Conservation (phyloP, 2,888 invertebrate genomes). For the Brenthis daphne region DNA sequence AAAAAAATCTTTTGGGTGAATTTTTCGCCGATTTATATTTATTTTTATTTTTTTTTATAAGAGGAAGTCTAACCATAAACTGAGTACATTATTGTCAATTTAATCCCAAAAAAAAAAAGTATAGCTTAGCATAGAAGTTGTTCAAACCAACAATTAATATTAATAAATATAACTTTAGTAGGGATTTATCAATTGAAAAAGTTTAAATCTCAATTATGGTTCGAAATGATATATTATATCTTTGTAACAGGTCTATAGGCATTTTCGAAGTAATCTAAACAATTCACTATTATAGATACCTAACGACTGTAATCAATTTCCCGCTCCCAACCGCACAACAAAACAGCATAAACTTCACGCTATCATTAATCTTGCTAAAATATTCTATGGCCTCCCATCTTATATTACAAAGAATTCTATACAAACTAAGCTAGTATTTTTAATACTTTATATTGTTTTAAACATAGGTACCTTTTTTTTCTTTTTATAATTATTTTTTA, state of each 20-base stretch:
- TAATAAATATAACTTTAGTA: too few species aligned
- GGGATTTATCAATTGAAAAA: not conserved
- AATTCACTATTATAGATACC: slow-evolving; percentile 46
- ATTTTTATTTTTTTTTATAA: too few species aligned
- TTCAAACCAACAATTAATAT: too few species aligned
- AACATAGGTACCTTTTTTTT: too few species aligned
- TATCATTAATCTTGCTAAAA: slow-evolving; percentile 44
- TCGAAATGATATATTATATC: slow-evolving; percentile 14
- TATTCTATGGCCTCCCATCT: slow-evolving; percentile 25
- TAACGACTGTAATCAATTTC: slow-evolving; percentile 49
- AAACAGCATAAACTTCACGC: slow-evolving; percentile 38
- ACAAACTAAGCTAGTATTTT: not conserved
- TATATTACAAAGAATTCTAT: not conserved
- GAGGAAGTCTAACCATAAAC: too few species aligned
- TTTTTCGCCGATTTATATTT: too few species aligned
- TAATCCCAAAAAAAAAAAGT: too few species aligned
- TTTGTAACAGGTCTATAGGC: slow-evolving; percentile 5
- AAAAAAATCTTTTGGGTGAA: too few species aligned
- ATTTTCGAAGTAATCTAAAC: slow-evolving; percentile 33
- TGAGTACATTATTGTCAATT: too few species aligned
- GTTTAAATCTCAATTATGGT: slow-evolving; percentile 6
- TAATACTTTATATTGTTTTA: too few species aligned
- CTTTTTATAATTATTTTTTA: too few species aligned
- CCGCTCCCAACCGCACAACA: slow-evolving; percentile 29
- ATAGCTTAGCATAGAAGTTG: too few species aligned